Evolutionary conservation across 2,113 vertebrate species (phyloP), one percentile per base, ranked within the genome.

Genomic region (Ochotona princeps): DNA sequence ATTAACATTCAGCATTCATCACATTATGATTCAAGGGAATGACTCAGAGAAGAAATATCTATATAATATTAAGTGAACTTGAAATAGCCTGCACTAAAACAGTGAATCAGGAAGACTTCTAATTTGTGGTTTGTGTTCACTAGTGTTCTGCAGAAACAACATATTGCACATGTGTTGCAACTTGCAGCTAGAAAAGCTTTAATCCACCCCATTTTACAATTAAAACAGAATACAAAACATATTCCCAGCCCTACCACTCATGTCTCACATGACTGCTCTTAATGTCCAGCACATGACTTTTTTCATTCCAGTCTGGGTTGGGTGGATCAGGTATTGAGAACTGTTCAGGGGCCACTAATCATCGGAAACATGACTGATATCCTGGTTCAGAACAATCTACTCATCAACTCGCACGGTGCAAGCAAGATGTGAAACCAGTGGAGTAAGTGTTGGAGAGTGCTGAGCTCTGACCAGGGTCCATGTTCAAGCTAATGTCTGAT

Each of bases 1-100:
- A 92, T 83, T 90, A 94, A 88, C n/a, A 75, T 57, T 83, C 83
- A 89, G 80, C 9, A 80, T n/a, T 90, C n/a, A 87, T 91, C 70
- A 86, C 63, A 49, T 47, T 74, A 78, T 51, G 38, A 74, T 60
- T 76, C 47, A 74, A 38, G n/a, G 57, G 35, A 96, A 93, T 76
- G 44, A 75, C 25, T 92, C 49, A 26, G 70, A 92, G 23, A 89
- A 81, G 38, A 82, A 92, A 93, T 75, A 94, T 63, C 60, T 94
- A 61, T n/a, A 66, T 18, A 96, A 18, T 54, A 73, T 35, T 54
- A 11, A 87, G 20, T 61, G 90, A 93, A 25, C 82, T 78, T 61
- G 8, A 82, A 87, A 79, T 2, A 65, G 32, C 76, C 47, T 87
- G 21, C 13, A 89, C n/a, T 49, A 9, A 1, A 90, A 49, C 35